These are phyloP conservation scores for Stenodera caucasica DNA, from an alignment of 2,888 invertebrate species.

Conservation along the genomic window DNA sequence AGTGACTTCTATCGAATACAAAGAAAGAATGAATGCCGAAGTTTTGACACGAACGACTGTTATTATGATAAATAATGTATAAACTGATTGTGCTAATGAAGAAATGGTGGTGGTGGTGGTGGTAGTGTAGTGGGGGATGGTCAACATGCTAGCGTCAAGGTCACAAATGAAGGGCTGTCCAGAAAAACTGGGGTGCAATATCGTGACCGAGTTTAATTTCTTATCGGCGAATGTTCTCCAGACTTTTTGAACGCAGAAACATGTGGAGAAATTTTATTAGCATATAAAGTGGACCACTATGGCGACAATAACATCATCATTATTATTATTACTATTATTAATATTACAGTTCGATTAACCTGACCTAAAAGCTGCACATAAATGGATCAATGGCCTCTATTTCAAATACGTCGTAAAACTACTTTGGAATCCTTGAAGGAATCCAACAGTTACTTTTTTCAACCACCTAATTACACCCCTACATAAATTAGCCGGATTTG, in stretches of 20 bases:
- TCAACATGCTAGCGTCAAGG: constrained; percentile 38
- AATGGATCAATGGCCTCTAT: constrained; percentile 1
- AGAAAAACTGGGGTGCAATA: constrained; percentile 25
- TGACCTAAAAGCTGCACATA: background rate
- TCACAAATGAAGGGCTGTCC: constrained; percentile 42
- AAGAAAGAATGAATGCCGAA: constrained; percentile 26
- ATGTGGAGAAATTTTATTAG: constrained; percentile 7
- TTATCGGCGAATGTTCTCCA: constrained; percentile 28
- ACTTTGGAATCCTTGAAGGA: background rate
- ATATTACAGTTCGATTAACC: background rate
- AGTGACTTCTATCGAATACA: constrained; percentile 12
- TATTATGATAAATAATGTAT: constrained; percentile 46
- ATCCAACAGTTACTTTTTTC: background rate
- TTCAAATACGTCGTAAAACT: background rate
- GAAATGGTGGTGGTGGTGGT: constrained; percentile 34
- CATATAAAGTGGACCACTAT: constrained; percentile 20
- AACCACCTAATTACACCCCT: too few species aligned
- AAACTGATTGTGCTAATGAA: constrained; percentile 48
- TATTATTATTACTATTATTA: background rate
- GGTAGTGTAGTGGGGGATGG: background rate
- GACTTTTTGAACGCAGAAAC: constrained; percentile 14
- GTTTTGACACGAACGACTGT: constrained; percentile 39
- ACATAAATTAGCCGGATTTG: background rate
- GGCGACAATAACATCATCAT: background rate
- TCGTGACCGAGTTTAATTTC: constrained; percentile 37